Percentiles rank a stretch among this genome's conserved stretches.
Evolutionary conservation across 2,888 invertebrate genomes (phyloP).

Genomic region (Diaphora mendica): DNA sequence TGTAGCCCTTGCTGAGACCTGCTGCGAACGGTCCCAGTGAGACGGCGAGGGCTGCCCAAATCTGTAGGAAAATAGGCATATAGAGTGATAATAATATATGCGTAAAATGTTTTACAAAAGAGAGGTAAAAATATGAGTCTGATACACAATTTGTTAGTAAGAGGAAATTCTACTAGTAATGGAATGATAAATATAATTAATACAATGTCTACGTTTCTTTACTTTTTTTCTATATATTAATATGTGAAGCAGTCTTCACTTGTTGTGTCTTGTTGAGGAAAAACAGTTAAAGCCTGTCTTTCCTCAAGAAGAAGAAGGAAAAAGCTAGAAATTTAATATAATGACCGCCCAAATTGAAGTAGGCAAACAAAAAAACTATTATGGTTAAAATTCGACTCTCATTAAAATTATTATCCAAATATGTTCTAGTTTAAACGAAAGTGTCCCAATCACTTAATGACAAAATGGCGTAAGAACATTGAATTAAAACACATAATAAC

Average conservation of each 20-base stretch:
- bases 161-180: too few species aligned
- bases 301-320: too few species aligned
- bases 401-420: neutral
- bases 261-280: too few species aligned
- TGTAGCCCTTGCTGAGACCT: slow-evolving; percentile 93
- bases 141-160: too few species aligned
- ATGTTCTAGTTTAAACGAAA: slow-evolving; percentile 3
- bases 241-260: too few species aligned
- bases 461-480: neutral
- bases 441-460: slow-evolving; percentile 1
- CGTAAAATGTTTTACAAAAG: too few species aligned
- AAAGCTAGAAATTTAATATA: neutral
- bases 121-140: too few species aligned
- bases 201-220: too few species aligned
- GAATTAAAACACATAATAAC: slow-evolving; percentile 15
- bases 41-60: slow-evolving; percentile 92
- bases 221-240: too few species aligned
- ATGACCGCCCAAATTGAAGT: neutral
- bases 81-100: slow-evolving; percentile 9
- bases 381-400: neutral
- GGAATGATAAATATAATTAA: too few species aligned
- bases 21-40: slow-evolving; percentile 93
- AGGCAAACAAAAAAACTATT: neutral
- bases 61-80: slow-evolving; percentile 74
- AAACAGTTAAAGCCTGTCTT: too few species aligned